Base-by-base conservation (phyloP, 2,113 vertebrate species). In the Spea bombifrons region DNA sequence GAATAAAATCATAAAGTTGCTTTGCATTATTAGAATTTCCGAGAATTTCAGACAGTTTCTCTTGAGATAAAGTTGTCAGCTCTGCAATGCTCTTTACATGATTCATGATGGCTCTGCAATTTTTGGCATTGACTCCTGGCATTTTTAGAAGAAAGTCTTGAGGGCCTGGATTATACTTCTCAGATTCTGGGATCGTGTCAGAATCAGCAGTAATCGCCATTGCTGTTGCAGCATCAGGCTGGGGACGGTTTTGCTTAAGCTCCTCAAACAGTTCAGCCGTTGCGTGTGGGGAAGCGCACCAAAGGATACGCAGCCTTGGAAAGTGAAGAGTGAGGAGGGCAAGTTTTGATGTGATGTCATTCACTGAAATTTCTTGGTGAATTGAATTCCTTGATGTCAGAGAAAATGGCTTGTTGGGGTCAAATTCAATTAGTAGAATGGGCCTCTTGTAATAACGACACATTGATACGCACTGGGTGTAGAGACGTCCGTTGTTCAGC, bases 311-410 rank as follows among this genome's bases (percentile, higher is more conserved):
- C 3, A 99, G 88, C 0, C 94, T 90, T 0, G 97, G 96, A 86
- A 99, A 99, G 83, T 99, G 97, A 8, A 99, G 92, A 0, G 95
- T 99, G 4, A 99, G 94, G 0, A 99, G 92, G 0, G 95, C 92
- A 30, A 99, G 93, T 12, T 95, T 96, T 61, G 97, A 97, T 13
- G 93, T 96, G 8, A 98, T 4, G 49, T 98, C 97, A 0, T 80
- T 93, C 66, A 94, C 88, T 1, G 95, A 98, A 81, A 98, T 96
- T 83, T 99, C 97, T 2, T 92, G 93, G 5, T 92, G 90, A 2
- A 97, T 87, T 64, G 94, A 94, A 0, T 92, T 90, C 0, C 92
- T 90, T 1, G 93, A 87, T 45, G 87, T 89, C 67, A 99, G 88
- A 3, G 95, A 97, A 86, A 99, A 98, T 0, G 97, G 78, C 81